Base-by-base conservation (phyloP, 1,140 invertebrate genomes). In the Hyles vespertilio region DNA sequence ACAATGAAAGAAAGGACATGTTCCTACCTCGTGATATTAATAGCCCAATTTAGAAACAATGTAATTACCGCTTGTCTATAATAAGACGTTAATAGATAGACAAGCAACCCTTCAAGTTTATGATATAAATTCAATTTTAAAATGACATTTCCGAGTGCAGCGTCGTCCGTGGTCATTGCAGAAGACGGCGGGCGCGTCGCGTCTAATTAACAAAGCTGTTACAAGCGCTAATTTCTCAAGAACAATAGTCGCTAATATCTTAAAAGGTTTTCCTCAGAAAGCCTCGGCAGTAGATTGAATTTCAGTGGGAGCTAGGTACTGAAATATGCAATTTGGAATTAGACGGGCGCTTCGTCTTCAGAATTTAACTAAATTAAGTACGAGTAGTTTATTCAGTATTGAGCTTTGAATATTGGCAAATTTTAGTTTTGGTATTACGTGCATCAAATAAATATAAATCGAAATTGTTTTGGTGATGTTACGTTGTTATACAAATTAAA, bases 311-410 rank as follows among this genome's bases (percentile, higher is more conserved):
- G 58, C 45, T 60, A n/a, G n/a, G n/a, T n/a, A 32, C 45, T 61
- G 58, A 58, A 67, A 67, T 60, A 67, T 67, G 55, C 60, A 67
- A 56, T 67, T 63, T 63, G 4, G 44, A 49, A 48, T 59, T 54
- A 59, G 44, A 12, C 22, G 47, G 11, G 12, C 34, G 40, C 8
- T 12, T 46, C 44, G 22, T 22, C 36, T 40, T 40, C 36, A 40
- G 22, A 22, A 22, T 22, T 40, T 40, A 40, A 40, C 36, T 40
- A 2, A 40, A 40, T 40, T 40, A 8, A 40, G 36, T 40, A 5
- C 36, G 5, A 40, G 4, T 40, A 40, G 36, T 40, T 40, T 40
- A 40, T 40, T 40, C 8, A 22, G 22, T 40, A 5, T 40, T 40
- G 5, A 2, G 5, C 36, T 40, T 40, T 40, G 8, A 40, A 5